phyloP scores from a whole-genome alignment of 2,113 vertebrate genomes.

The Hippocampus abdominalis region DNA sequence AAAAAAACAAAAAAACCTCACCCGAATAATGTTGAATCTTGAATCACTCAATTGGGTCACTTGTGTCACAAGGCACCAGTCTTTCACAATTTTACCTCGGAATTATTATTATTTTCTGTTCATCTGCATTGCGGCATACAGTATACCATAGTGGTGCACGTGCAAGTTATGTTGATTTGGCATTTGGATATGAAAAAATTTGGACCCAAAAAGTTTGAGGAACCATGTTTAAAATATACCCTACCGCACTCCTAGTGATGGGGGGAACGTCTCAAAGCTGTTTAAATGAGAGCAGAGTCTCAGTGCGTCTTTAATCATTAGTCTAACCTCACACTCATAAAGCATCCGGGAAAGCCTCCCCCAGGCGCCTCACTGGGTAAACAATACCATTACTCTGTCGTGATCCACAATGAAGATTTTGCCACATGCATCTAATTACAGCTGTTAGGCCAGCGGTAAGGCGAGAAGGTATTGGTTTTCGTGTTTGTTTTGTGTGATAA shows the following conservation, averaged over 20 bases:
- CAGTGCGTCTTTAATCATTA: slow-evolving; percentile 53
- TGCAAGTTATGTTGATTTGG: too few relatives aligned
- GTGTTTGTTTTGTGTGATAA: too few relatives aligned
- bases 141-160: too few relatives aligned
- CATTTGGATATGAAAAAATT: too few relatives aligned
- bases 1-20: too few relatives aligned
- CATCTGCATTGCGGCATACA: too few relatives aligned
- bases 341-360: slow-evolving; percentile 52
- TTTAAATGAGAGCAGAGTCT: slow-evolving; percentile 22
- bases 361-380: slow-evolving; percentile 48
- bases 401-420: slow-evolving; percentile 58
- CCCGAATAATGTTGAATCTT: too few relatives aligned
- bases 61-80: too few relatives aligned
- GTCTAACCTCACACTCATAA: slow-evolving; percentile 61
- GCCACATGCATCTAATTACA: slow-evolving; percentile 59
- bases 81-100: too few relatives aligned
- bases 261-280: slow-evolving; percentile 28
- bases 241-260: slow-evolving; percentile 11
- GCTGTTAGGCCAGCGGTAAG: background rate
- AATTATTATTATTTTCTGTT: too few relatives aligned
- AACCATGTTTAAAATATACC: background rate
- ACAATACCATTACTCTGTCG: slow-evolving; percentile 60
- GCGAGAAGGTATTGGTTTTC: background rate
- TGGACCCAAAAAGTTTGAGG: too few relatives aligned
- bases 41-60: too few relatives aligned